Base-by-base conservation (phyloP, 2,113 vertebrate species). In the Speoplatyrhinus poulsoni region DNA sequence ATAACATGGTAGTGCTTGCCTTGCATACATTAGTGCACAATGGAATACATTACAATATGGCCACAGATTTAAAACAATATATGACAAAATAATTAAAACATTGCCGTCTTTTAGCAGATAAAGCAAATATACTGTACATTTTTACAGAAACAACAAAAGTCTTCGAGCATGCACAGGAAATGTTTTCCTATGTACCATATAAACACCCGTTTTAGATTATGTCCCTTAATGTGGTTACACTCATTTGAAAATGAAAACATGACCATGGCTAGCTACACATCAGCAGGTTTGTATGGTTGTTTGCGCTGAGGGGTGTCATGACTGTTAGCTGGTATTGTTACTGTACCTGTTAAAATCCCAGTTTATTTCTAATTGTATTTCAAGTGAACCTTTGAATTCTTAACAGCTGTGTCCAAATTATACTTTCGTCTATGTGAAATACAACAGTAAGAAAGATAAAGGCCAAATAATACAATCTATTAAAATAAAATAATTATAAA, bases 31-130 rank as follows among this genome's bases (percentile, higher is more conserved):
- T 83, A 92, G 90, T 93, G 90, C 79, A 89, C 82, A 62, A 77
- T 58, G 76, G 71, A 65, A 92, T 96, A 97, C 96, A 98, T 96
- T 97, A n/a, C 95, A 93, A n/a, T 79, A 94, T 91, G 93, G 93
- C 91, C 92, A 90, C 74, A 6, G 83, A 84, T 62, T n/a, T 19
- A 63, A 73, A 84, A 82, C 60, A 67, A 73, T 63, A 52, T 16
- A 65, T n/a, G 68, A 76, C 64, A 76, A 64, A 77, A 76, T 48
- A 19, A 47, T 47, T 54, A 60, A 15, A 46, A 67, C 60, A 56
- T 70, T 73, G 72, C 77, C 50, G 64, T 63, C 72, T 49, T 32
- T 56, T 17, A 60, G 74, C 75, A 75, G 72, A 72, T 15, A 69
- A 49, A 81, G 63, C 54, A 64, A 70, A 82, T 41, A 13, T 56